Base-by-base conservation (phyloP, 1,140 invertebrate species). In the Harpegnathos saltator region DNA sequence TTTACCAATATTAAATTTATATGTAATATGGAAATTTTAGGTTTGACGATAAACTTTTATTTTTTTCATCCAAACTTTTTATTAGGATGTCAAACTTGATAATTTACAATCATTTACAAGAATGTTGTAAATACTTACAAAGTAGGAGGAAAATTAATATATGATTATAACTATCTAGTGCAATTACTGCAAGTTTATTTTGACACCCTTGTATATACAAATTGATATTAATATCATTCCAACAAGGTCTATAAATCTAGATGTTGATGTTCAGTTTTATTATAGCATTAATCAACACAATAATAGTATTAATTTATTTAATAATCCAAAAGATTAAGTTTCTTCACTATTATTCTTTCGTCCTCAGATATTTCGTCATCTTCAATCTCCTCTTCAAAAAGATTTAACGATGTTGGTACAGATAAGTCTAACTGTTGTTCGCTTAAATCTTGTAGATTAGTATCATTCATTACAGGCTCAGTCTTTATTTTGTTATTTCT, bases 331-430 rank as follows among this genome's bases (percentile, higher is more conserved):
- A 66, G 12, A 85, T 73, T 65, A 59, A 63, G 24, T 59, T 65
- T 44, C 19, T 82, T 74, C 48, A 61, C 38, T 3, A 44, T 77
- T 50, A 65, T 75, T 22, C 22, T 56, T 9, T 19, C n/a, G 7
- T 56, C n/a, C 22, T 19, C 19, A 56, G n/a, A 14, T 33, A 7
- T 14, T 2, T 92, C 88, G 1, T 91, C 90, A 4, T 89, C 88
- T 72, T 92, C 90, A n/a, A 88, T 83, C 81, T 92, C 91, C 73
- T 93, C 93, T 33, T 89, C 26, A 0, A 58, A 85, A 14, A 83
- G 29, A 12, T 38, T 63, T 0, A 44, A n/a, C 2, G 33, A 0
- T 19, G 80, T 26, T 1, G 65, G 22, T 54, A 89, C 44, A 12
- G 82, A 68, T 24, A 89, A 83, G 33, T 89, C 83, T 48, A 89